These are phyloP conservation scores for Scortum barcoo DNA, from an alignment of 2,113 vertebrate genomes.

Conservation along the genomic window DNA sequence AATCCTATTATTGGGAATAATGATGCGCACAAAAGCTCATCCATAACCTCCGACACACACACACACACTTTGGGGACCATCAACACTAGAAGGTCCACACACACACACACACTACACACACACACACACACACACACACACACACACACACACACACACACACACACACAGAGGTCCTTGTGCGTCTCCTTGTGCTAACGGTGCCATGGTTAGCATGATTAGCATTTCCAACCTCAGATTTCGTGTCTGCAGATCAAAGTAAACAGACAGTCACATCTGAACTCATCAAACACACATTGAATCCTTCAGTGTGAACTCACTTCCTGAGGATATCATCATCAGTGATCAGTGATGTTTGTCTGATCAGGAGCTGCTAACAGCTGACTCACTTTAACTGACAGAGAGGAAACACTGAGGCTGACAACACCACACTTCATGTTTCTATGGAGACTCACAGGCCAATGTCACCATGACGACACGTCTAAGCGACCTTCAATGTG, in stretches of 20 bases:
- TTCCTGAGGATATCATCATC: too few species aligned
- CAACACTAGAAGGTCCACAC: constrained; percentile 34
- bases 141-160: constrained; percentile 4
- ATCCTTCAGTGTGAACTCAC: too few species aligned
- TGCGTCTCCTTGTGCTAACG: not conserved
- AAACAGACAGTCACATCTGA: too few species aligned
- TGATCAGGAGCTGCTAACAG: too few species aligned
- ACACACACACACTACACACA: constrained; percentile 18
- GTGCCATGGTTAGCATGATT: not conserved
- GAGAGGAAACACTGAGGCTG: too few species aligned
- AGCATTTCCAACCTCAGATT: not conserved
- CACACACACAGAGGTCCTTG: not conserved
- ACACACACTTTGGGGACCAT: constrained; percentile 9
- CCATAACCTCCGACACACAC: constrained; percentile 53
- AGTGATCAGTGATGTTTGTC: too few species aligned
- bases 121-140: not conserved
- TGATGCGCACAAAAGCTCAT: constrained; percentile 59
- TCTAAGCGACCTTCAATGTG: constrained; percentile 15
- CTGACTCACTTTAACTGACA: too few species aligned
- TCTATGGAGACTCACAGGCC: not conserved
- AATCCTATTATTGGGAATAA: constrained; percentile 64
- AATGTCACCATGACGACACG: not conserved
- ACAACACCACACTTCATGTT: too few species aligned
- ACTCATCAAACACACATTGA: too few species aligned
- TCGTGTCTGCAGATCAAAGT: not conserved